Base-by-base conservation (phyloP, 1,140 invertebrate genomes). In the Daktulosphaira vitifoliae region DNA sequence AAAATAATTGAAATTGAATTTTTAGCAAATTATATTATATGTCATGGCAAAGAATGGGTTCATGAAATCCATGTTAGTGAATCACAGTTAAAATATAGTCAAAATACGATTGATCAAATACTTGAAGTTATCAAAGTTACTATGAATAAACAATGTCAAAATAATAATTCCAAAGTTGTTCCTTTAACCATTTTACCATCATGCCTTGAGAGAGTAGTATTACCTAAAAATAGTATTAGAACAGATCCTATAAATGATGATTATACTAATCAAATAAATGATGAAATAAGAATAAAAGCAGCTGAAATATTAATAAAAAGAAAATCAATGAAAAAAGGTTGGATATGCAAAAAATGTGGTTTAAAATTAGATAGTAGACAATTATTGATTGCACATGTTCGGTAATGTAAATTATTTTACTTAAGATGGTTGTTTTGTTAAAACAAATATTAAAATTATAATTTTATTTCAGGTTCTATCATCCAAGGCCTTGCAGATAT, bases 21-120 rank as follows among this genome's bases (percentile, higher is more conserved):
- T 49, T 22, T 4, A 9, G 20, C 46, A 9, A 8, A 49, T 6
- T 49, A 49, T 25, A 49, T 49, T 8, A 23, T 49, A 16, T 23
- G 46, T 13, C 20, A 49, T 49, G 46, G 46, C 2, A 49, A 3
- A 23, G 46, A 49, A 49, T 49, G 46, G 46, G 13, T 49, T 6
- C 22, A 49, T 25, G 20, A 25, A 49, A 49, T 49, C 13, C 5
- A 23, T 25, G n/a, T 49, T 23, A 13, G 23, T 49, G 20, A 23
- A 2, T 9, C 6, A 22, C 20, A 49, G 23, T 49, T 49, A 49
- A 11, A 49, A 49, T 49, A 49, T 25, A 22, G 18, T 13, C 46
- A 49, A 49, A 20, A 23, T 15, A 49, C 46, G 3, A 49, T 49
- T 49, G 20, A 49, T 49, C 46, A 49, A 22, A 49, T 49, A 25